Conservation (phyloP, 2,113 vertebrate species). For the Chiloscyllium plagiosum region DNA sequence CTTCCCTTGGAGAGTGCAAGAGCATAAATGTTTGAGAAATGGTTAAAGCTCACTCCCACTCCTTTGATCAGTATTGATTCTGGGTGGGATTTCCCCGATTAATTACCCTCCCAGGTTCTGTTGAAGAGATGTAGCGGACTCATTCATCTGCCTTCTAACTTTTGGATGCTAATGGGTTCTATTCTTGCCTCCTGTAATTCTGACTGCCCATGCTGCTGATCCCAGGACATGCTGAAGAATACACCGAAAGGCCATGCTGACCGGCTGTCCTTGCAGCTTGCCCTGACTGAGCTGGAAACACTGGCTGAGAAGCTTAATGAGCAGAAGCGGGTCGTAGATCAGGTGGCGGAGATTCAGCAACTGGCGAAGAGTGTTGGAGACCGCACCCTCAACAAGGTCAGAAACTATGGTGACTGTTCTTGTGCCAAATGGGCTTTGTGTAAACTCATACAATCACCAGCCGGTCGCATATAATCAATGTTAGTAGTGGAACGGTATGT, state of each 20-base stretch:
- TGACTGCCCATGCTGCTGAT: constrained; percentile 10
- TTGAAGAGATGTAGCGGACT: neutral
- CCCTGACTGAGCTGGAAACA: constrained; percentile 90
- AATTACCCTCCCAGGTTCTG: neutral
- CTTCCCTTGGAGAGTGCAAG: neutral
- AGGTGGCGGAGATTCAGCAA: constrained; percentile 87
- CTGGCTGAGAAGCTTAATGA: constrained; percentile 91
- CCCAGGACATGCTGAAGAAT: constrained; percentile 93
- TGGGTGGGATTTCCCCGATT: neutral
- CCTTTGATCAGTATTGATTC: too few species aligned
- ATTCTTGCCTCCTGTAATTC: neutral
- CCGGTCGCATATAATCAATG: neutral
- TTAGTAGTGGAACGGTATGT: neutral
- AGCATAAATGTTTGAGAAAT: neutral
- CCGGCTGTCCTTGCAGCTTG: constrained; percentile 82
- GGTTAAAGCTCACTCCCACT: neutral
- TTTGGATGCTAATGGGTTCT: neutral
- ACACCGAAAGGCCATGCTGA: constrained; percentile 82
- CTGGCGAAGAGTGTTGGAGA: constrained; percentile 83
- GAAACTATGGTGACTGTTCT: neutral
- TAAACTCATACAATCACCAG: neutral
- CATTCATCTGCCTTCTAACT: neutral
- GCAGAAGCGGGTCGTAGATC: constrained; percentile 87
- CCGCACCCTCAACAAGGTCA: constrained; percentile 82
- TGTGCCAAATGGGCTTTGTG: neutral